Base-by-base conservation (phyloP, 1,140 invertebrate species). In the Pararge aegeria region DNA sequence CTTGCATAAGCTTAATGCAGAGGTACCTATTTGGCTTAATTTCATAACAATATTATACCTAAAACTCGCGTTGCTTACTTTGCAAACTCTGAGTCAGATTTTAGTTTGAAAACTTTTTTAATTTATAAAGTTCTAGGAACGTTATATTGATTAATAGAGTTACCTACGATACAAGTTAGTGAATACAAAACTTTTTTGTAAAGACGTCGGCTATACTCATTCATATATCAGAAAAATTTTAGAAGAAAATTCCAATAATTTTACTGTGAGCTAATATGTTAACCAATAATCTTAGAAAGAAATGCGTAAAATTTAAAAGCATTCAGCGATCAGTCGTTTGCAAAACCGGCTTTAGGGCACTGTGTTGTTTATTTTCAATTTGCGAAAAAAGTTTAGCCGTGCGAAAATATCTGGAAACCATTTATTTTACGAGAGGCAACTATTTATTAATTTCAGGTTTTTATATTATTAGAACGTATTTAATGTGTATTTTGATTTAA, bases 301-400 rank as follows among this genome's bases (percentile, higher is more conserved):
- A 56, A 20, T 58, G 52, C 64, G 58, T 70, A 67, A 65, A 62
- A 68, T 69, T 59, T 59, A 64, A 75, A 65, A 68, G 61, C 58
- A 61, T 70, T 58, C 55, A 66, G 57, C 61, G 61, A 51, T 57
- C 60, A 55, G 42, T 55, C 56, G 54, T 66, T 61, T 60, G 69
- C 71, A 68, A 61, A 74, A 78, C 76, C 73, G 71, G 71, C 71
- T 70, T 61, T 55, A 60, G 51, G 40, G 53, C 55, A 24, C 34
- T 54, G 55, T 46, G 53, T 50, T 60, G 34, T 63, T 57, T 61
- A 60, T 58, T 65, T 71, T 60, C 44, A 40, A 52, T 37, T 7
- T n/a, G 42, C 19, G 42, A 55, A 66, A 54, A 59, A 69, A 65
- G 55, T 56, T 64, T 48, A 63, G 29, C 30, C 18, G 51, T 42